Percentiles rank a stretch among this genome's conserved stretches.
phyloP scores from a whole-genome alignment of 1,140 invertebrate genomes.

The Drosophila pachea region DNA sequence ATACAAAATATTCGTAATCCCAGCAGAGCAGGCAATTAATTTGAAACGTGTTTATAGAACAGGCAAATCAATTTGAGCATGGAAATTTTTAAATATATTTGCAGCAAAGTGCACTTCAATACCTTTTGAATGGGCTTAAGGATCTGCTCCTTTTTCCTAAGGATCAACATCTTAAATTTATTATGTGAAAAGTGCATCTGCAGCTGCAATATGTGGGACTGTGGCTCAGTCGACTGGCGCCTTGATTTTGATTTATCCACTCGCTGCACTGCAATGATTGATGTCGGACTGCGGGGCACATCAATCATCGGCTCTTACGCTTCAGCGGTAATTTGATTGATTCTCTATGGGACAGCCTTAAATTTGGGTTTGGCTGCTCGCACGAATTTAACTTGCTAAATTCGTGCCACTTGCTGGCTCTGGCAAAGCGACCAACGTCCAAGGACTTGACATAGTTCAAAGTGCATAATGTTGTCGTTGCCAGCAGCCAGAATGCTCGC shows the following conservation, averaged over 20 bases:
- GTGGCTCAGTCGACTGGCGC: slow-evolving; percentile 16
- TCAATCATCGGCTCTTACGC: slow-evolving; percentile 48
- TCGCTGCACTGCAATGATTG: slow-evolving; percentile 53
- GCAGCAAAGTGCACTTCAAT: no score
- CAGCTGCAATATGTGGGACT: slow-evolving; percentile 6
- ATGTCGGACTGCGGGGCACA: slow-evolving; percentile 43
- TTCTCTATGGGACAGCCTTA: slow-evolving; percentile 19
- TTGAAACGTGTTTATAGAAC: no score
- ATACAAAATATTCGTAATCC: no score
- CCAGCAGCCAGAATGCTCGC: slow-evolving; percentile 18
- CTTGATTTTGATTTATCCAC: slow-evolving; percentile 26
- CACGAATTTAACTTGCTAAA: slow-evolving; percentile 10
- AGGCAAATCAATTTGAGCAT: no score
- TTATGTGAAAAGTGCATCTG: background rate
- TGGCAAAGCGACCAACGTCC: slow-evolving; percentile 14
- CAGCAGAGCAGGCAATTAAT: no score
- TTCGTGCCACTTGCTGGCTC: background rate
- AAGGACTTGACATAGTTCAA: slow-evolving; percentile 33
- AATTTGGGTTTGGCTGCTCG: slow-evolving; percentile 2
- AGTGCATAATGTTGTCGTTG: slow-evolving; percentile 49
- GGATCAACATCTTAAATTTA: background rate
- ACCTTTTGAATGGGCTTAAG: no score
- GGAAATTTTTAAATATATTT: no score
- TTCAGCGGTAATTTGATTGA: slow-evolving; percentile 61
- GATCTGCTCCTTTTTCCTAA: background rate